Evolutionary conservation across 2,797 vertebrate genomes (phyloP).

Genomic region (Sternotherus odoratus): DNA sequence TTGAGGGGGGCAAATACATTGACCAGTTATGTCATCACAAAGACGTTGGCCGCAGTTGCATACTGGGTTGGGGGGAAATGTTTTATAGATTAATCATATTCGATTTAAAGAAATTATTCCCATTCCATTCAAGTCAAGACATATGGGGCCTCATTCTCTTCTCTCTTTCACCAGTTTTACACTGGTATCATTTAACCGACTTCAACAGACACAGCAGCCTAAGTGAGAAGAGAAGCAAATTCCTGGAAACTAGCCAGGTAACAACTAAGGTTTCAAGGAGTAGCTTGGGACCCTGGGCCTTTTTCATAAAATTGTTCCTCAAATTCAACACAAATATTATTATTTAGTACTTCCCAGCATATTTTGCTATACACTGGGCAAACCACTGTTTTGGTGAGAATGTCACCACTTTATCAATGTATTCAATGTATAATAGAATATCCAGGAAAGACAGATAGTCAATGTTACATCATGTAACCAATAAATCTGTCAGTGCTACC

Average conservation of each 20-base stretch:
- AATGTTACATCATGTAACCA: background rate
- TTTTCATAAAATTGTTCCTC: background rate
- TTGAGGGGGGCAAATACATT: conserved; percentile 91
- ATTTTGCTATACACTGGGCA: background rate
- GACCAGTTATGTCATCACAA: conserved; percentile 90
- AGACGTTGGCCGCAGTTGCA: conserved; percentile 88
- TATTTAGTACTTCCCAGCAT: background rate
- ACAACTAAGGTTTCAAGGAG: background rate
- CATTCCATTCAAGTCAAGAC: background rate
- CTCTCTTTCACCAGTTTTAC: background rate
- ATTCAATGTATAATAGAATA: background rate
- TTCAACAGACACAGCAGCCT: background rate
- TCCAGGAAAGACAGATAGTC: background rate
- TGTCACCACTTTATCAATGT: background rate
- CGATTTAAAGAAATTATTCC: background rate
- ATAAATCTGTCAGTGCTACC: background rate
- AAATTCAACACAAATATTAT: background rate
- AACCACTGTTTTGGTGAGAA: background rate
- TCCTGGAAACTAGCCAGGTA: background rate
- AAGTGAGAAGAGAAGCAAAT: background rate
- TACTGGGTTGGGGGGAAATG: conserved; percentile 74
- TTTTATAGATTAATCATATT: conserved; percentile 7
- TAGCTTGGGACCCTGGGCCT: background rate
- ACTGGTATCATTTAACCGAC: background rate
- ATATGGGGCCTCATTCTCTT: background rate